Evolutionary conservation across 2,888 invertebrate species (phyloP).

Genomic region (Drosophila atripex): DNA sequence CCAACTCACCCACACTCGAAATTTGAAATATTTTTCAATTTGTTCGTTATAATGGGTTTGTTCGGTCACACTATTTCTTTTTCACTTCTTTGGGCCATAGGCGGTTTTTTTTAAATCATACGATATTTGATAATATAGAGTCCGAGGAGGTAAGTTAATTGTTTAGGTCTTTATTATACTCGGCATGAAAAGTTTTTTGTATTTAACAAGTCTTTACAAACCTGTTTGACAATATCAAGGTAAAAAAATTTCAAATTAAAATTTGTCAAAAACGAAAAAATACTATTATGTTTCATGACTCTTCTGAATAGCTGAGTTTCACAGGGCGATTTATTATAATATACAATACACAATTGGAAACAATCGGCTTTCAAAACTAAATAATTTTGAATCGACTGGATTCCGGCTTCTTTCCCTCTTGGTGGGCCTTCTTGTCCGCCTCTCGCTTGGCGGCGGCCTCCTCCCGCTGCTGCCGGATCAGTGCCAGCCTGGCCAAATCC

Average conservation of each 20-base stretch:
- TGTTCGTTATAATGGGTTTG: neutral
- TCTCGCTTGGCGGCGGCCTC: constrained; percentile 97
- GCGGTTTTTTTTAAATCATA: constrained; percentile 3
- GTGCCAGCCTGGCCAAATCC: constrained; percentile 96
- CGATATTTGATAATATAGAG: neutral
- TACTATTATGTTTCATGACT: too few relatives aligned
- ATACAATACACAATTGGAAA: constrained; percentile 61
- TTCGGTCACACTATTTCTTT: constrained; percentile 10
- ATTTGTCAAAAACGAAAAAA: too few relatives aligned
- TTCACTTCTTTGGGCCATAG: neutral
- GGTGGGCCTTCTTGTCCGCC: constrained; percentile 91
- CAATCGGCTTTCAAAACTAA: constrained; percentile 36
- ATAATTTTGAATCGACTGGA: constrained; percentile 42
- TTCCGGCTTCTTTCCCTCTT: constrained; percentile 57
- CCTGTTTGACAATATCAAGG: too few relatives aligned
- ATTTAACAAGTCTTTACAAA: too few relatives aligned
- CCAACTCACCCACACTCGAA: constrained; percentile 13
- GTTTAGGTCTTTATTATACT: too few relatives aligned
- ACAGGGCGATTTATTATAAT: constrained; percentile 39
- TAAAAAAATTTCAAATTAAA: too few relatives aligned
- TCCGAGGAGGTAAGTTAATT: too few relatives aligned
- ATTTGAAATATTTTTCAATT: constrained; percentile 1
- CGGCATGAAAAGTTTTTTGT: too few relatives aligned
- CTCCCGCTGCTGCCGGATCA: constrained; percentile 96
- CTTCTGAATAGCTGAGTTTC: neutral